These are phyloP conservation scores for Mantis religiosa DNA, from an alignment of 2,888 invertebrate species.

Conservation along the genomic window DNA sequence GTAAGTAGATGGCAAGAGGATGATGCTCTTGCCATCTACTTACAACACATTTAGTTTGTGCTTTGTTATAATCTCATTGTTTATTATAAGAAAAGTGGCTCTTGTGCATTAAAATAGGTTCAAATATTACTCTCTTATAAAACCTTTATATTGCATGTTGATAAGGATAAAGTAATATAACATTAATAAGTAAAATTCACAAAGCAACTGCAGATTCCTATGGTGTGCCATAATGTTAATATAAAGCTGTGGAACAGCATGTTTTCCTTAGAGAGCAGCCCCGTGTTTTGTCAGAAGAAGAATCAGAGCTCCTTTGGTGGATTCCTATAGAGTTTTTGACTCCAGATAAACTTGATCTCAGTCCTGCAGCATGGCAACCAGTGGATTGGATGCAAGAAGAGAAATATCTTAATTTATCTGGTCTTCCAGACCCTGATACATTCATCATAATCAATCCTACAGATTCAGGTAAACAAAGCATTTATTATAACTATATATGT, in stretches of 20 bases:
- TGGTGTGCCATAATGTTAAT: not conserved
- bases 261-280: constrained; percentile 60
- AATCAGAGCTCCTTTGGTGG: constrained; percentile 70
- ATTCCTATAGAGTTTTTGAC: constrained; percentile 62
- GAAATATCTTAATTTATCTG: constrained; percentile 48
- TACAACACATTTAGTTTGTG: too few relatives aligned
- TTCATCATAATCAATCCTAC: constrained; percentile 80
- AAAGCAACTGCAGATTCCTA: too few relatives aligned
- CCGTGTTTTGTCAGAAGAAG: constrained; percentile 44
- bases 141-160: too few relatives aligned
- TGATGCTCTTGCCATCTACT: too few relatives aligned
- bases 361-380: constrained; percentile 42
- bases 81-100: too few relatives aligned
- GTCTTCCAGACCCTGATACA: constrained; percentile 54
- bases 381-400: constrained; percentile 60
- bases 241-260: constrained; percentile 19
- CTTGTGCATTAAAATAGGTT: too few relatives aligned
- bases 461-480: constrained; percentile 61
- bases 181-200: too few relatives aligned
- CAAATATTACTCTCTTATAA: too few relatives aligned
- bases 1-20: too few relatives aligned
- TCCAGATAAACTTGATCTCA: constrained; percentile 54
- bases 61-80: too few relatives aligned
- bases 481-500: too few relatives aligned
- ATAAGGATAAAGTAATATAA: too few relatives aligned